These are phyloP conservation scores for Cydia splendana DNA, from an alignment of 1,140 invertebrate species.

Conservation along the genomic window DNA sequence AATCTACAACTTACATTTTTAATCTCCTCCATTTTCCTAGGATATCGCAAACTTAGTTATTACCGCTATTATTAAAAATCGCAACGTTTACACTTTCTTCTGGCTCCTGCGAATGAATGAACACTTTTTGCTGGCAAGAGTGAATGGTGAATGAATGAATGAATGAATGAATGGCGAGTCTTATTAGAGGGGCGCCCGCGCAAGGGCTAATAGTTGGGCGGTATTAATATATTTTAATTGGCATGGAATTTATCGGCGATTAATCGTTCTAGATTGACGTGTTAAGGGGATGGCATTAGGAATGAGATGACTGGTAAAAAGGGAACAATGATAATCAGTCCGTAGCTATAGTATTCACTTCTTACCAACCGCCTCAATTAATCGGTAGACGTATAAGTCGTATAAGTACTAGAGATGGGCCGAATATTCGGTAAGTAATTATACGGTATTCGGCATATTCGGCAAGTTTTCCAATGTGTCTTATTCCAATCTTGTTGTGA, in stretches of 20 bases:
- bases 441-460: too few relatives aligned
- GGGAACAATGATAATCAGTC: too few relatives aligned
- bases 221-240: conserved; percentile 21
- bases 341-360: too few relatives aligned
- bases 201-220: not conserved
- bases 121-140: conserved; percentile 17
- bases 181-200: not conserved
- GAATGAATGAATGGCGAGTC: conserved; percentile 2
- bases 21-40: not conserved
- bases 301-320: too few relatives aligned
- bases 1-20: conserved; percentile 23
- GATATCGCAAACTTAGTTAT: not conserved
- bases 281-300: not conserved
- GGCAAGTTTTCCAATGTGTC: too few relatives aligned
- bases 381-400: too few relatives aligned
- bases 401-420: too few relatives aligned
- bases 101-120: not conserved
- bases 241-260: conserved; percentile 8
- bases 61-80: not conserved
- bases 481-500: too few relatives aligned
- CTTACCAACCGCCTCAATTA: too few relatives aligned
- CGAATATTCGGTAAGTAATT: too few relatives aligned
- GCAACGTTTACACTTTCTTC: not conserved
- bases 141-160: too few relatives aligned
- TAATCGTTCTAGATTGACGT: conserved; percentile 25